A percentile compares a stretch with the other conserved stretches of the same genome.
Evolutionary conservation across 2,797 vertebrate genomes (phyloP).

Genomic region (Poeciliopsis turneri): DNA sequence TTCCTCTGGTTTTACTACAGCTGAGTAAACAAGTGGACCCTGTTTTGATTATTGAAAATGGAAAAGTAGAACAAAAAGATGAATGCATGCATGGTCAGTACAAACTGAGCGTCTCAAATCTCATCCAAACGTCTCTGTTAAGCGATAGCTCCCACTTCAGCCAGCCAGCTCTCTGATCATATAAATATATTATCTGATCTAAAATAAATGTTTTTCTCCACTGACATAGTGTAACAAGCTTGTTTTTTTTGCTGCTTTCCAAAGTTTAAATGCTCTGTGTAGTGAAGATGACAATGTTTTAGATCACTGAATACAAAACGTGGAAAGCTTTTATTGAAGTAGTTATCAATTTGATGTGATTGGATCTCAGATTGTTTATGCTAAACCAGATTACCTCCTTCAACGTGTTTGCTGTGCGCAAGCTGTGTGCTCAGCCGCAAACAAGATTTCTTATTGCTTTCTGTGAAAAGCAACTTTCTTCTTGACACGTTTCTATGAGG

Average conservation of each 20-base stretch:
- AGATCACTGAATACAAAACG: background rate
- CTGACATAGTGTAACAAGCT: background rate
- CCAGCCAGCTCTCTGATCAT: background rate
- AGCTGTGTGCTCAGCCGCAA: background rate
- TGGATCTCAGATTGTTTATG: background rate
- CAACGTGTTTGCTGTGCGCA: background rate
- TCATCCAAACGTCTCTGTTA: slow-evolving; percentile 18
- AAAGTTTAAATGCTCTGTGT: background rate
- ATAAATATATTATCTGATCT: background rate
- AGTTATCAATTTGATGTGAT: background rate
- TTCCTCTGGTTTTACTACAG: slow-evolving; percentile 45
- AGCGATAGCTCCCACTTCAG: slow-evolving; percentile 6
- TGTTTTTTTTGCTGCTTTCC: background rate
- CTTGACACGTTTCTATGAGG: background rate
- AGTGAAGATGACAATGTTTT: background rate
- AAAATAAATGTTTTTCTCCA: background rate
- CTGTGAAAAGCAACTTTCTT: background rate
- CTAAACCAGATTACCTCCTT: background rate
- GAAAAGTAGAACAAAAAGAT: slow-evolving; percentile 18
- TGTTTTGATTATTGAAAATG: slow-evolving; percentile 23
- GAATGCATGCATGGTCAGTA: background rate
- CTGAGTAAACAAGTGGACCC: slow-evolving; percentile 61
- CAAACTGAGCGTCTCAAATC: slow-evolving; percentile 25
- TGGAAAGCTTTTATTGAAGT: background rate
- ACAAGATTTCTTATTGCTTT: background rate